Base-by-base conservation (phyloP, 2,797 vertebrate species). In the Scleropages formosus region DNA sequence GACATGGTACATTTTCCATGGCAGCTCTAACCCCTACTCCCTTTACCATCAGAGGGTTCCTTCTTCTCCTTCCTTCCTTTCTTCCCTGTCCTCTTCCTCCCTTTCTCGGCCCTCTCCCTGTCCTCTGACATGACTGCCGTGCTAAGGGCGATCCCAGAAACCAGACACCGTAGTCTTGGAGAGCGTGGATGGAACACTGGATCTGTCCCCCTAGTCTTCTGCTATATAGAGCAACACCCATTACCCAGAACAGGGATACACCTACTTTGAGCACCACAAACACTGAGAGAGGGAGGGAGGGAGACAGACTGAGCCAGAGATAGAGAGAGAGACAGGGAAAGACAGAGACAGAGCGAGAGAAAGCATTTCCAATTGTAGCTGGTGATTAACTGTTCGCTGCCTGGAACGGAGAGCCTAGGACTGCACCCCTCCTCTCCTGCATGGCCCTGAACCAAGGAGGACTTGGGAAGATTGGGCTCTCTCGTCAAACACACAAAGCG, bases 171-270 rank as follows among this genome's bases (percentile, higher is more conserved):
- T 90, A 92, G 86, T 92, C 92, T 92, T 89, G 75, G 82, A 87
- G 77, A 90, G 87, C 13, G 87, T 87, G 84, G 80, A 87, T 84
- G 79, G 89, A 81, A 90, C 84, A 91, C 89, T 93, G 89, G 91
- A 89, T 80, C 85, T 88, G 87, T 90, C 86, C 87, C 83, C 88
- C 87, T 72, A 77, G 79, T 87, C 86, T 87, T 79, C 89, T 90
- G 85, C 89, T 92, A 91, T 93, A 91, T 91, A 94, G 85, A 89
- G 89, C 90, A 84, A 80, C 84, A 85, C 87, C 86, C 89, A 92
- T 92, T 90, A 91, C 86, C 83, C 80, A 78, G 63, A 80, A 78
- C 72, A 82, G 84, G 89, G 87, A 90, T 89, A 90, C 90, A 92
- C 90, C 90, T 92, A 88, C 90, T 92, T 84, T 84, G 85, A 84